Evolutionary conservation across 2,113 vertebrate species (phyloP).

Genomic region (Benthochromis sp.): DNA sequence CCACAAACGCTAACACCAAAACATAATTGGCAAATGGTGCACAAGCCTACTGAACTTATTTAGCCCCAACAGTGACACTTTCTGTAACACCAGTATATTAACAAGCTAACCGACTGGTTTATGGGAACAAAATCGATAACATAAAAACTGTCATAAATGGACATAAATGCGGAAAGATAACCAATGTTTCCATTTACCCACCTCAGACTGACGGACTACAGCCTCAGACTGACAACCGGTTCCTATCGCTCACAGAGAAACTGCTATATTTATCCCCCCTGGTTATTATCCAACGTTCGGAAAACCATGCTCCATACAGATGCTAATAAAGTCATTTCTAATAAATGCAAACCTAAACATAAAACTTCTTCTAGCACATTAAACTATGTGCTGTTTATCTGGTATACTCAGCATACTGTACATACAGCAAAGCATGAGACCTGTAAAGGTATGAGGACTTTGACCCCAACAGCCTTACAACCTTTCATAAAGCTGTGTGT

Average conservation of each 20-base stretch:
- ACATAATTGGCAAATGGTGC: background rate
- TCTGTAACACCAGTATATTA: background rate
- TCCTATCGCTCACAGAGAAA: conserved; percentile 47
- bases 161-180: background rate
- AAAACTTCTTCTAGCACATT: background rate
- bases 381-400: background rate
- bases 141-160: background rate
- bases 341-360: background rate
- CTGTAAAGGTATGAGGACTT: conserved; percentile 53
- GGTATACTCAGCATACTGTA: background rate
- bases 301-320: background rate
- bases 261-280: conserved; percentile 54
- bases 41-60: background rate
- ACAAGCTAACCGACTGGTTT: background rate
- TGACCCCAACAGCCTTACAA: conserved; percentile 56
- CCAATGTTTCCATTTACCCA: conserved; percentile 31
- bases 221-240: conserved; percentile 37
- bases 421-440: background rate
- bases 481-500: conserved; percentile 63
- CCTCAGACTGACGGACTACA: conserved; percentile 50
- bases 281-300: conserved; percentile 24
- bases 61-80: background rate
- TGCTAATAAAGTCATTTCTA: background rate
- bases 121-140: background rate
- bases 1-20: background rate